A percentile compares a stretch with the other conserved stretches of the same genome.
Evolutionary conservation across 2,888 invertebrate species (phyloP).

Genomic region (Aproaerema taeniolella): DNA sequence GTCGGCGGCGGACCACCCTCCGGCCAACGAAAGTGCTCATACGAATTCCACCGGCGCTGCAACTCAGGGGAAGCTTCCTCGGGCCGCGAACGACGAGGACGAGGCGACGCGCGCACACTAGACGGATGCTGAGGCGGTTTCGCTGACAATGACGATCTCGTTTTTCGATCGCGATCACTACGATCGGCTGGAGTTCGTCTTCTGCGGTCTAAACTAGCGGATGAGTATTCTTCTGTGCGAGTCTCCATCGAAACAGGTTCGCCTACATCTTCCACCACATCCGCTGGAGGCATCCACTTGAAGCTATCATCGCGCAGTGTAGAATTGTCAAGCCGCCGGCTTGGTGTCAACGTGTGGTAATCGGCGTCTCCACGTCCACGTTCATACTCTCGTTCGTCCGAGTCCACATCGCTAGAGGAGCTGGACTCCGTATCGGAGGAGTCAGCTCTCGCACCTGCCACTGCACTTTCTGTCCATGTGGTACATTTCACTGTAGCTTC

Average conservation of each 20-base stretch:
- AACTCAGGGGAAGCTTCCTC: constrained; percentile 63
- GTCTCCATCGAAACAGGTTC: constrained; percentile 41
- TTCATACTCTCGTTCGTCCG: constrained; percentile 67
- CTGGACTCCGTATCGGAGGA: constrained; percentile 63
- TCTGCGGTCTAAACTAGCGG: constrained; percentile 76
- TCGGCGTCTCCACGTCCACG: constrained; percentile 78
- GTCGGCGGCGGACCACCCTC: constrained; percentile 65
- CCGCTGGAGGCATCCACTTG: constrained; percentile 79
- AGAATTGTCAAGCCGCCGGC: constrained; percentile 70
- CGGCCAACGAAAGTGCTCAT: constrained; percentile 79
- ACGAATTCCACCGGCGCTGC: constrained; percentile 71
- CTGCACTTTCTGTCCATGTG: constrained; percentile 63
- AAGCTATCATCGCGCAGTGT: constrained; percentile 81
- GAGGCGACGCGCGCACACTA: constrained; percentile 59
- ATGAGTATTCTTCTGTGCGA: constrained; percentile 51
- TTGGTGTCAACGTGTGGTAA: constrained; percentile 71
- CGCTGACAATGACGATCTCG: constrained; percentile 77
- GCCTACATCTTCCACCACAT: constrained; percentile 46
- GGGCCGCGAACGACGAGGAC: constrained; percentile 51
- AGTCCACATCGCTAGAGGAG: constrained; percentile 54
- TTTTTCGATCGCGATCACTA: constrained; percentile 80
- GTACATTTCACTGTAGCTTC: constrained; percentile 79
- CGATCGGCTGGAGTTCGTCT: constrained; percentile 68
- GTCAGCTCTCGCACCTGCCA: constrained; percentile 42
- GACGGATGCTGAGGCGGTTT: constrained; percentile 69